phyloP scores from a whole-genome alignment of 2,797 vertebrate species.

The Neosalanx taihuensis region DNA sequence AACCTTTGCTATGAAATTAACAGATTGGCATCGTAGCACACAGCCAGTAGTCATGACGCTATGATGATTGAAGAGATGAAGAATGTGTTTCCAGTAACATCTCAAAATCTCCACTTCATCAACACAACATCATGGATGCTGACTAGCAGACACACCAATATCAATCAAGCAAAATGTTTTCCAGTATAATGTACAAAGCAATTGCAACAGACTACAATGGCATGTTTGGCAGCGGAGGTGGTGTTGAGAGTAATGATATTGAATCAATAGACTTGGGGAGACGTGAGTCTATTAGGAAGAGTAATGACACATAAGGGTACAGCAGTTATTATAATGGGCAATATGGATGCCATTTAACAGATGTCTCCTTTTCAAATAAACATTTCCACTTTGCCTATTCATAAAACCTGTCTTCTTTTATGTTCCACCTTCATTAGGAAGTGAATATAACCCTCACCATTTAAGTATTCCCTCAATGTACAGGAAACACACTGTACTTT shows the following conservation, averaged over 20 bases:
- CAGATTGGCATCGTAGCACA: not conserved
- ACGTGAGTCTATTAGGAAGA: slow-evolving; percentile 41
- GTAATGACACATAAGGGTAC: slow-evolving; percentile 45
- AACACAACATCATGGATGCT: slow-evolving; percentile 1
- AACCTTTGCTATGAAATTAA: not conserved
- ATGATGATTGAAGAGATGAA: not conserved
- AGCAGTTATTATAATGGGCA: slow-evolving; percentile 29
- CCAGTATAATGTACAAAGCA: slow-evolving; percentile 23
- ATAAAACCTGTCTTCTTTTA: not conserved
- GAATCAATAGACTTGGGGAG: slow-evolving; percentile 41
- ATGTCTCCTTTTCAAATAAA: slow-evolving; percentile 19
- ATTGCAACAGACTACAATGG: slow-evolving; percentile 25
- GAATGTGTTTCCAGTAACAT: not conserved
- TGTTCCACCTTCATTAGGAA: slow-evolving; percentile 16
- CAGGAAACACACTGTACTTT: not conserved
- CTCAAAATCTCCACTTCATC: slow-evolving; percentile 9
- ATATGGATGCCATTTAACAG: slow-evolving; percentile 25
- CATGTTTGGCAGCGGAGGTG: slow-evolving; percentile 26
- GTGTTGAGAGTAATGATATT: slow-evolving; percentile 40
- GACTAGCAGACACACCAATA: slow-evolving; percentile 4
- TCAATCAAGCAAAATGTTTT: slow-evolving; percentile 14
- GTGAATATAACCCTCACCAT: not conserved
- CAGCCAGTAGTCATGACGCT: not conserved
- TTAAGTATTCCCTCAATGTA: not conserved
- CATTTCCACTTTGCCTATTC: not conserved